Evolutionary conservation across 92 coral and sea anemone genomes (phyloP).

Genomic region (Diadumene lineata): DNA sequence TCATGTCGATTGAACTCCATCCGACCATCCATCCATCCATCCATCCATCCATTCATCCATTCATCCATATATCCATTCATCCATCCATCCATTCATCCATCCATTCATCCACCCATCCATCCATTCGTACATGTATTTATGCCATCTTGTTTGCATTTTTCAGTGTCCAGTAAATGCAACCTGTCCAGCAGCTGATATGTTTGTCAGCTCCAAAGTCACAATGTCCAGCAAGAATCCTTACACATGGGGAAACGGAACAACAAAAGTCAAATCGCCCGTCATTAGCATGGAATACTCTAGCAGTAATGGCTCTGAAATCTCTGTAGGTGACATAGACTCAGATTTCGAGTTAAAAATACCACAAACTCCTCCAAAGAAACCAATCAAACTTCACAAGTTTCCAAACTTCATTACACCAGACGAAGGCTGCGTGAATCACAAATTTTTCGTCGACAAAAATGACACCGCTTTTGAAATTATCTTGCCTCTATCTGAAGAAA

Average conservation of each 20-base stretch:
- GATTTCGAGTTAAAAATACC: slow-evolving; percentile 50
- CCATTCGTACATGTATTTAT: too few species aligned
- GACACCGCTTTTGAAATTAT: slow-evolving; percentile 58
- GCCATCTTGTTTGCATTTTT: too few species aligned
- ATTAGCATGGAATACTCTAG: slow-evolving; percentile 40
- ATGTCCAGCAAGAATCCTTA: slow-evolving; percentile 31
- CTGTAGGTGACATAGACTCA: slow-evolving; percentile 17
- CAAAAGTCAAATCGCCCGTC: slow-evolving; percentile 34
- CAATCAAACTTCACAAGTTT: not conserved
- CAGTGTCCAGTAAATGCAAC: slow-evolving; percentile 16
- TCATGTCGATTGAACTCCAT: too few species aligned
- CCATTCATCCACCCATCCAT: too few species aligned
- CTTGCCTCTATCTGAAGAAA: slow-evolving; percentile 29
- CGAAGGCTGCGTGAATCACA: slow-evolving; percentile 32
- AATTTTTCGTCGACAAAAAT: slow-evolving; percentile 31
- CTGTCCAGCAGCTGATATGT: slow-evolving; percentile 15
- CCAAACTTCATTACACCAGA: slow-evolving; percentile 42
- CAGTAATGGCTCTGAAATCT: slow-evolving; percentile 30
- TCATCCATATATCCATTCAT: too few species aligned
- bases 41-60: too few species aligned
- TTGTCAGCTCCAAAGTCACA: slow-evolving; percentile 22
- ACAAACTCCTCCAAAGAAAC: not conserved
- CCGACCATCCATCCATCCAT: too few species aligned
- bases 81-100: too few species aligned
- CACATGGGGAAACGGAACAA: slow-evolving; percentile 38